phyloP scores from a whole-genome alignment of 2,113 vertebrate species.

The Poeciliopsis occidentalis region DNA sequence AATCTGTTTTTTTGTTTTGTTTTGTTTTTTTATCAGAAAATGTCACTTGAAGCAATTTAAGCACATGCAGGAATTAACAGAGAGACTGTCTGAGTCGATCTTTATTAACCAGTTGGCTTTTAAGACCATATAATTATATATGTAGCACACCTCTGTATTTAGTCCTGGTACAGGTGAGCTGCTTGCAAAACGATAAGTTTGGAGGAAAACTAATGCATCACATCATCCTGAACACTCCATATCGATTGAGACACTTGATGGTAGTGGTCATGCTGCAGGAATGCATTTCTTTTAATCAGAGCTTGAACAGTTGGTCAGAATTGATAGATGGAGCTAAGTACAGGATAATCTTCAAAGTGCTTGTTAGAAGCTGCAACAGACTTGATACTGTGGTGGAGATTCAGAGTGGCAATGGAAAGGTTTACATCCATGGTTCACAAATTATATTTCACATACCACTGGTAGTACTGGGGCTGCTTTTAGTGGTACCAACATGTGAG shows the following conservation, averaged over 20 bases:
- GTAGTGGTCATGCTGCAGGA: background rate
- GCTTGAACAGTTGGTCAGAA: background rate
- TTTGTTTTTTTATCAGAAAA: background rate
- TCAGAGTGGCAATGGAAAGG: background rate
- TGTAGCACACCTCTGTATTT: background rate
- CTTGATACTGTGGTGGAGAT: background rate
- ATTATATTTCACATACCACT: background rate
- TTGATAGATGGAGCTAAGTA: background rate
- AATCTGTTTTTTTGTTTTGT: background rate
- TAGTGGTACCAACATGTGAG: background rate
- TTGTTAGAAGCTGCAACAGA: background rate
- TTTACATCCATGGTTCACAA: background rate
- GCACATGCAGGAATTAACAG: background rate
- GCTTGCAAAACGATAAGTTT: no score
- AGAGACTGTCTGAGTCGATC: background rate
- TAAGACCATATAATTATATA: background rate
- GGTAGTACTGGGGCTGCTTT: background rate
- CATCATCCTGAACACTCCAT: no score
- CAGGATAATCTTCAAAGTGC: background rate
- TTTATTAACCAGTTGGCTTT: background rate
- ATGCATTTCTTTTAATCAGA: no score
- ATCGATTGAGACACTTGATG: background rate
- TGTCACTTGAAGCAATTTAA: background rate
- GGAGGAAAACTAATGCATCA: no score
- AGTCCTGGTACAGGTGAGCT: no score